Percentiles rank a stretch among this genome's conserved stretches.
These are phyloP conservation scores for Andrena bucephala DNA, from an alignment of 2,888 invertebrate species.

Conservation along the genomic window DNA sequence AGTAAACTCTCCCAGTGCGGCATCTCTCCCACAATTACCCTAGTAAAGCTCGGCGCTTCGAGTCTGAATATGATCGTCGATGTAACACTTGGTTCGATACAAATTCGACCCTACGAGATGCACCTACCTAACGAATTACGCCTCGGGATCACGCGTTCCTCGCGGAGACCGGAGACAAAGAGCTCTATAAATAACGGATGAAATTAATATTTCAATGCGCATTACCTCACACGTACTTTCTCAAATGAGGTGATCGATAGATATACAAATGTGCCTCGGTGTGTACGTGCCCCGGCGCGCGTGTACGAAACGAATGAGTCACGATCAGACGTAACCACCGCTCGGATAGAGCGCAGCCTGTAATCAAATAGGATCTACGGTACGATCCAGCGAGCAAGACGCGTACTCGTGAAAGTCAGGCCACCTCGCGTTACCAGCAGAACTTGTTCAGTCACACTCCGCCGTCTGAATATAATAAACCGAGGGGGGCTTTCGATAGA, in stretches of 20 bases:
- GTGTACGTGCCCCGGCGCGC: slow-evolving; percentile 15
- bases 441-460: slow-evolving; percentile 55
- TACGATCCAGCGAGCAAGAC: slow-evolving; percentile 71
- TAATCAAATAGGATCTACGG: slow-evolving; percentile 74
- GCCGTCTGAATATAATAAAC: slow-evolving; percentile 36
- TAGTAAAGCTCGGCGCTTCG: no score
- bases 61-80: no score
- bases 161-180: not conserved
- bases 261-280: slow-evolving; percentile 44
- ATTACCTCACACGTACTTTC: slow-evolving; percentile 66
- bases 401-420: slow-evolving; percentile 69
- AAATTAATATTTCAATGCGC: slow-evolving; percentile 64
- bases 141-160: not conserved
- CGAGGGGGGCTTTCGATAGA: slow-evolving; percentile 22
- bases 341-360: slow-evolving; percentile 64
- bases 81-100: no score
- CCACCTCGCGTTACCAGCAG: slow-evolving; percentile 53
- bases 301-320: slow-evolving; percentile 68
- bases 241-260: slow-evolving; percentile 70
- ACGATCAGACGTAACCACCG: slow-evolving; percentile 73
- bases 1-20: no score
- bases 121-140: not conserved
- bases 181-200: slow-evolving; percentile 45
- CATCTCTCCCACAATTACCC: no score
- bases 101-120: no score